Evolutionary conservation across 2,888 invertebrate genomes (phyloP), one percentile per base, ranked within the genome.

Genomic region (Caenorhabditis sp.): DNA sequence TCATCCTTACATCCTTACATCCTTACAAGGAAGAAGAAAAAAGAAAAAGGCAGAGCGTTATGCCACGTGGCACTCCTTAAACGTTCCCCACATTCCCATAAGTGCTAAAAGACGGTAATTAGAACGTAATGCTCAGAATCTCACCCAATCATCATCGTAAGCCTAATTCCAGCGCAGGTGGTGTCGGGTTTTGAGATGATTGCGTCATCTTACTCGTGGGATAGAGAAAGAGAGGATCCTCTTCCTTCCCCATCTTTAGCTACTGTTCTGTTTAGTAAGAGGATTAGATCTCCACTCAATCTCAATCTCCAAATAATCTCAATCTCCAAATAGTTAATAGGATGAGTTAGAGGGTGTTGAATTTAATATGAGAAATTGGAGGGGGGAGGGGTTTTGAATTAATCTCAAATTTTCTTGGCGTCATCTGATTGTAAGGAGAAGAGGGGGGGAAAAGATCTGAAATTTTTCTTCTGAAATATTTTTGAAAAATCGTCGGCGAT

Each of bases 131-230:
- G 20, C 15, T 50, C 5, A 50, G 47, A 20, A 4, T 74, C 65
- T 58, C 65, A 74, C 74, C 74, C 58, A 58, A 74, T 74, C 74
- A 74, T 37, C 40, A 24, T 32, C 44, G 18, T 44, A 26, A 20
- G 50, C 44, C 64, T 64, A 64, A 72, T 72, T 72, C 65, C 47
- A 74, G 65, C 64, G 51, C 74, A 74, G 74, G 58, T 74, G 74
- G 74, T 74, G 20, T 35, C 32, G 24, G 11, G 22, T 65, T 58
- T 15, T 22, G 47, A 28, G 40, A 32, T 18, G 28, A 65, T 74
- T 74, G 56, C 74, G n/a, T 74, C 74, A 74, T 58, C 37, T 65
- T 60, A 74, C 65, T 58, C 24, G 28, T 74, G 35, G 60, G 60
- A 32, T 4, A 32, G 4, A 32, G 32, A 32, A 9, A 32, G 4